Percentiles rank a stretch among this genome's conserved stretches.
phyloP scores from a whole-genome alignment of 30 jellyfish, hydroid and myxozoan genomes.

The Turritopsis dohrnii region DNA sequence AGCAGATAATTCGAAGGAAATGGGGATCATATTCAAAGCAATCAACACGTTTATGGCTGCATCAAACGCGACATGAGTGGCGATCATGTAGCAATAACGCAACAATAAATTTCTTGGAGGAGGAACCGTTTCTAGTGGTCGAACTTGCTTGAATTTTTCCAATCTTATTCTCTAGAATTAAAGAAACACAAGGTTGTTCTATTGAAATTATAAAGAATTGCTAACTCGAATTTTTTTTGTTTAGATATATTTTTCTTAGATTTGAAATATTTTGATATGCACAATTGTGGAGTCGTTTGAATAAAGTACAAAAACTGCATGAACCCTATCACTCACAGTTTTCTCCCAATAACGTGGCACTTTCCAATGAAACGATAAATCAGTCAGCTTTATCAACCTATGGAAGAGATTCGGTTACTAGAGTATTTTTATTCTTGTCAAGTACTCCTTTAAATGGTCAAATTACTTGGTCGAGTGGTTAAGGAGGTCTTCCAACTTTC shows the following conservation, averaged over 20 bases:
- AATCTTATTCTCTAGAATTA: conserved; percentile 48
- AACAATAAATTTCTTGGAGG: conserved; percentile 90
- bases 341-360: conserved; percentile 82
- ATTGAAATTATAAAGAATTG: background rate
- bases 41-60: conserved; percentile 60
- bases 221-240: no score
- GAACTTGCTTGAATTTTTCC: conserved; percentile 57
- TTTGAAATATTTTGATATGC: no score
- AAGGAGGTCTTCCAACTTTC: no score
- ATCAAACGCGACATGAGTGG: conserved; percentile 86
- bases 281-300: no score
- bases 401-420: background rate
- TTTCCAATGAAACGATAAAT: conserved; percentile 65
- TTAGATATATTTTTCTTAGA: no score
- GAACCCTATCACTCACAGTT: conserved; percentile 40
- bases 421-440: background rate
- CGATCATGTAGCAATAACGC: conserved; percentile 84
- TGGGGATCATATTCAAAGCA: conserved; percentile 72
- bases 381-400: conserved; percentile 65
- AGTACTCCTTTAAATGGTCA: no score
- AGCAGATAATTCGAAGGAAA: conserved; percentile 55
- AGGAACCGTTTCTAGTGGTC: conserved; percentile 78
- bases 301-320: no score
- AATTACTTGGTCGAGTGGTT: no score
- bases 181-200: background rate